Evolutionary conservation across 1,140 invertebrate genomes (phyloP), one percentile per base, ranked within the genome.

Genomic region (Scaptomyza hsui): DNA sequence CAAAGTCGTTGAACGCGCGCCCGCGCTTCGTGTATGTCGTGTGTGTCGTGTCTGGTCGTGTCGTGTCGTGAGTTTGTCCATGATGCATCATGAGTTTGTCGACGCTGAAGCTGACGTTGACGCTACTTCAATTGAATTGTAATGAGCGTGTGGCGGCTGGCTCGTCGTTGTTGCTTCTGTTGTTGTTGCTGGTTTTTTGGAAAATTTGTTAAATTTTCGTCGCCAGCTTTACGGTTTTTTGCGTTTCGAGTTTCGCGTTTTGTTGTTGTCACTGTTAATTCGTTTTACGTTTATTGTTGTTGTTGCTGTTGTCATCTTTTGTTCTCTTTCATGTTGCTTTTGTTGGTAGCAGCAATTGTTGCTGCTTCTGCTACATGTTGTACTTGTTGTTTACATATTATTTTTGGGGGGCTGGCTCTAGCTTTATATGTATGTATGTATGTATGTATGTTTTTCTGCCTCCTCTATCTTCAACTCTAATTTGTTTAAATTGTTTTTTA

Each of bases 401-500:
- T 37, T 37, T 37, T 29, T 7, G 26, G 26, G 26, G 26, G 32
- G 32, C 32, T 29, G 26, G 6, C 26, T 29, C 3, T 35, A 9
- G 9, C 13, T 41, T 44, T 56, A 29, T 32, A 9, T 18, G 12
- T 19, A 0, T 47, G 4, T 21, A n/a, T 19, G 12, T 56, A 26
- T 13, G 12, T 59, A 41, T 37, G 4, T 35, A 10, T 45, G 2
- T 29, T 13, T 12, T 16, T 32, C 69, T 47, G 61, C 44, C 55
- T 39, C 24, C 52, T 78, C 80, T 71, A 77, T 73, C 77, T 86
- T 57, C 65, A 81, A 78, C 82, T 86, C 81, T 86, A 86, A 86
- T 86, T 86, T 86, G 81, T 86, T 86, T 81, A 86, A 86, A 86
- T 86, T 86, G 81, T 86, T 86, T 86, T 86, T 86, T 86, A 86